Base-by-base conservation (phyloP, 2,797 vertebrate genomes). In the Enteromius trimaculatus region DNA sequence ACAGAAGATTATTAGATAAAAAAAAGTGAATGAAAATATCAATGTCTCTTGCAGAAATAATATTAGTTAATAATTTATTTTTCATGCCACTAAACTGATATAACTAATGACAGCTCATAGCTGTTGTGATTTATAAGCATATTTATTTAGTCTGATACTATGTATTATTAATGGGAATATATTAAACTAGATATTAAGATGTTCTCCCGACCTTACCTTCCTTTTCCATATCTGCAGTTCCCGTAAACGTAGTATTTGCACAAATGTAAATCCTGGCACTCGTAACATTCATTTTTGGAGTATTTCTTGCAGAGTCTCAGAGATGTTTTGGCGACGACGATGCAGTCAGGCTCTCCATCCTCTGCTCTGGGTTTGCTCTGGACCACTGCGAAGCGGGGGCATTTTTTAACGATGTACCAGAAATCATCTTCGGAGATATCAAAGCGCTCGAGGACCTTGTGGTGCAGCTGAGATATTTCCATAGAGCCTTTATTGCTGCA, bases 171-270 rank as follows among this genome's bases (percentile, higher is more conserved):
- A 11, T 14, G 31, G 3, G 3, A 1, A 68, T 17, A 37, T 6
- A 21, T 51, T 42, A 8, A n/a, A 75, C 31, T 51, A 58, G 0
- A 39, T 53, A 53, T 74, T 3, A 7, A 72, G 26, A 77, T 31
- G 13, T 49, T 60, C 47, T 39, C 23, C 9, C 4, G 21, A 17
- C 21, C 87, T 86, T 64, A 91, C 91, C 90, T 89, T 85, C 90
- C 92, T 80, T 92, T 94, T 3, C 92, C 92, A 88, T 93, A 95
- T 89, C 94, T 95, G 91, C 97, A 98, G 84, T 90, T 92, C 2
- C 96, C 96, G 51, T 92, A 95, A 19, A 97, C 65, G 88, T 95
- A 94, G 89, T 91, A 96, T 87, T 93, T 96, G 92, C 97, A 98
- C 64, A 97, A 86, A 68, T 98, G 97, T 81, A 97, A 94, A 83